Evolutionary conservation across 2,888 invertebrate genomes (phyloP), one percentile per base, ranked within the genome.

Genomic region (Invenusta paracnida): DNA sequence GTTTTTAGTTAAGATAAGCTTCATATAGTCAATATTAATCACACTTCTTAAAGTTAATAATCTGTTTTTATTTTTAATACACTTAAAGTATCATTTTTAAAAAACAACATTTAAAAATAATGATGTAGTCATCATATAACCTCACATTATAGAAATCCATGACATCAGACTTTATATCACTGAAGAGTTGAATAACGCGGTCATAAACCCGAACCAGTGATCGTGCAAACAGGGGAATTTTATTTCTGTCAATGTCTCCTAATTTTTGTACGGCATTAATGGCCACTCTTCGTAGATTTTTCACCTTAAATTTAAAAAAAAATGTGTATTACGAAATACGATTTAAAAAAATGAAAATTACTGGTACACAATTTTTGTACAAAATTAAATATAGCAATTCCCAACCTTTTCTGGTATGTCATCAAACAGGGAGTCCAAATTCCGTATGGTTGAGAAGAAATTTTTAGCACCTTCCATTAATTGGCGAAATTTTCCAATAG

Each of bases 121-220:
- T n/a, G n/a, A n/a, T n/a, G n/a, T n/a, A n/a, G n/a, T n/a, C n/a
- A n/a, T n/a, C n/a, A n/a, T n/a, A n/a, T n/a, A 48, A 48, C 87
- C 88, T 87, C 88, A 89, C 89, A 83, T 89, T 88, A 83, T 88
- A 88, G 86, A 89, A 88, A 27, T 86, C 87, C 88, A 88, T 87
- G 66, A 89, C 88, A 66, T 89, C 88, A 11, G 88, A 87, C 84
- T 87, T 88, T 31, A 89, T 86, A 85, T 88, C 88, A 30, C 87
- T 88, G 86, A 87, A 87, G 23, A 89, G 86, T 2, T 87, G 88
- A 67, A 86, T 83, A n/a, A 88, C 87, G 67, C 88, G 88, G n/a
- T 1, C 13, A 27, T 5, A 82, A 23, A 82, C 82, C 1, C 27
- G 13, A 2, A 82, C 2, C 5, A 82, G 29, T 82, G 88, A 87